These are phyloP conservation scores for Perizoma flavofasciatum DNA, from an alignment of 2,888 invertebrate genomes.

Conservation along the genomic window DNA sequence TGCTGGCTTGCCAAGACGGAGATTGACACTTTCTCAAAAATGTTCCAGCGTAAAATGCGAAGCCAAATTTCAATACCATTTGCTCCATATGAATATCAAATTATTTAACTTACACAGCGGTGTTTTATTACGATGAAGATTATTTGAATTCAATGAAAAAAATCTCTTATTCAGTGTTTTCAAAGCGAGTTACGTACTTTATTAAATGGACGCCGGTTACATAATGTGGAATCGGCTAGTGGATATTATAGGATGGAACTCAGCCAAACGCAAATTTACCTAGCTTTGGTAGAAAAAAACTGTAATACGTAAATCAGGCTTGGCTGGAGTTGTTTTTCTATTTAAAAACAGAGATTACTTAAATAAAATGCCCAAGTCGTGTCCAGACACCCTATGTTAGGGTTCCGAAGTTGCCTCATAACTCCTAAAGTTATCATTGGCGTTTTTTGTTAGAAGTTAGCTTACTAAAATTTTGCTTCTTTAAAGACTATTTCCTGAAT, in stretches of 20 bases:
- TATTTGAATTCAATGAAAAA: conserved; percentile 26
- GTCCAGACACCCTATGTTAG: no score
- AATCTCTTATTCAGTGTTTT: conserved; percentile 29
- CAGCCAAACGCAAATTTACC: conserved; percentile 27
- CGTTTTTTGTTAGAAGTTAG: no score
- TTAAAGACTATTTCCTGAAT: no score
- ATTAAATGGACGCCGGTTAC: conserved; percentile 21
- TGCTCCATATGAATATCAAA: conserved; percentile 9
- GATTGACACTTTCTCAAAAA: no score
- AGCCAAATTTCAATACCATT: neutral
- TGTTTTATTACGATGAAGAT: conserved; percentile 18
- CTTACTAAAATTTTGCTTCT: no score
- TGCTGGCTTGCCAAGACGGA: no score
- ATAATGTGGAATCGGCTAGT: conserved; percentile 17
- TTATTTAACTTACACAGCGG: conserved; percentile 14
- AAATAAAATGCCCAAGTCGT: neutral
- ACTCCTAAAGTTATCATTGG: no score
- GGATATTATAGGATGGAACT: conserved; percentile 25
- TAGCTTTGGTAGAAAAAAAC: conserved; percentile 17
- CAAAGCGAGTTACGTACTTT: conserved; percentile 19
- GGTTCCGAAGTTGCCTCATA: no score
- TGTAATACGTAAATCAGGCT: conserved; percentile 20
- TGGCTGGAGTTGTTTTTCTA: conserved; percentile 11
- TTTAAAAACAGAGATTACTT: neutral
- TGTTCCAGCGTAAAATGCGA: no score